These are phyloP conservation scores for Chrysolina oricalcia DNA, from an alignment of 2,888 invertebrate genomes.

Conservation along the genomic window DNA sequence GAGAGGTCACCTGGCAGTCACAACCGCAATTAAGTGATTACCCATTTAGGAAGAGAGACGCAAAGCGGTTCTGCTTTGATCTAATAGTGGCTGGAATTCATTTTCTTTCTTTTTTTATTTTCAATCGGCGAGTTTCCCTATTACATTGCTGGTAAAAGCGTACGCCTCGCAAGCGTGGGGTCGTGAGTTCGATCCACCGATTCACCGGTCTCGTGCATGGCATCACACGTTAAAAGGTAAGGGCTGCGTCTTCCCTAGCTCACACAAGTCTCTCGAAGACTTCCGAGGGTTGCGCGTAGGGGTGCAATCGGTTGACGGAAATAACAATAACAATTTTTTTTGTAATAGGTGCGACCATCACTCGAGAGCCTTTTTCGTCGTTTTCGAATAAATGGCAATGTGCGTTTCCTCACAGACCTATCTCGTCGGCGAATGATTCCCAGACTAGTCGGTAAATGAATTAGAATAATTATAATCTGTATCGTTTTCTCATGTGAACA, in stretches of 20 bases:
- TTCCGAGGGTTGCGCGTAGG: too few relatives aligned
- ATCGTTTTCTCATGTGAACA: slow-evolving; percentile 26
- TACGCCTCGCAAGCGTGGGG: too few relatives aligned
- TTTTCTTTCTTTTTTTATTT: neutral
- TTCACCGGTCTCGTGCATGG: too few relatives aligned
- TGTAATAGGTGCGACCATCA: neutral
- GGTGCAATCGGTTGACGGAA: too few relatives aligned
- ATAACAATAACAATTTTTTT: too few relatives aligned
- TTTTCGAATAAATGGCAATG: neutral
- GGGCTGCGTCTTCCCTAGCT: too few relatives aligned
- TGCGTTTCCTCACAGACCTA: slow-evolving; percentile 1
- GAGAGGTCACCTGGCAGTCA: slow-evolving; percentile 16
- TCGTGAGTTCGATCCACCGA: too few relatives aligned
- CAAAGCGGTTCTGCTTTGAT: slow-evolving; percentile 16
- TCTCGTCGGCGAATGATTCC: neutral
- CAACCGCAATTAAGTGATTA: slow-evolving; percentile 20
- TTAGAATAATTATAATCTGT: slow-evolving; percentile 13
- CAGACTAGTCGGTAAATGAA: slow-evolving; percentile 15
- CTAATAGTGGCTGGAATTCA: slow-evolving; percentile 4
- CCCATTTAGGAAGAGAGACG: slow-evolving; percentile 9
- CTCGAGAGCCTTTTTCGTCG: neutral
- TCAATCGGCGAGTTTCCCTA: slow-evolving; percentile 10
- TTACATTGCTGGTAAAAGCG: slow-evolving; percentile 14
- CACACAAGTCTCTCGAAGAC: too few relatives aligned
- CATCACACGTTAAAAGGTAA: too few relatives aligned